phyloP scores from a whole-genome alignment of 2,113 vertebrate genomes.

The Etia nguti region DNA sequence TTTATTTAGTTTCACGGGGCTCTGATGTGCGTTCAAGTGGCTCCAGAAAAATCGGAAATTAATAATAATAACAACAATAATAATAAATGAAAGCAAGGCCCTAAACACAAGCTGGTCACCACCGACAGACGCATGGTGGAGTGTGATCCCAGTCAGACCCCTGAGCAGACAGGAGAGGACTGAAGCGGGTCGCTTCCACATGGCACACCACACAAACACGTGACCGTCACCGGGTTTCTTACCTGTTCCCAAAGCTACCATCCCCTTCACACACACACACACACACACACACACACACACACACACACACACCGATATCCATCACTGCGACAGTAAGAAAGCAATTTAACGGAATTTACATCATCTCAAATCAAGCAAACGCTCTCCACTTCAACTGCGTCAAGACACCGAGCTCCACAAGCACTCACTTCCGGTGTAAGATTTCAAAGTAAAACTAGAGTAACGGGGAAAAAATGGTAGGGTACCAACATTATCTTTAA shows the following conservation, averaged over 20 bases:
- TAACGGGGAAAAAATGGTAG: neutral
- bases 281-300: neutral
- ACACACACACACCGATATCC: neutral
- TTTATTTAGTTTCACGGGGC: neutral
- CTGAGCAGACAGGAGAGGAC: neutral
- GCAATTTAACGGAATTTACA: neutral
- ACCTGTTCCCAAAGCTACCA: too few species aligned
- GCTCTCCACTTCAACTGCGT: neutral
- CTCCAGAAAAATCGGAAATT: neutral
- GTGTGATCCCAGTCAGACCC: neutral
- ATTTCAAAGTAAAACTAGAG: conserved; percentile 8
- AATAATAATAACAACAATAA: neutral
- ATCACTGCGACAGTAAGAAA: neutral
- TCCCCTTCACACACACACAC: neutral
- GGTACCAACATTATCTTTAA: neutral
- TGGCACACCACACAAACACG: neutral
- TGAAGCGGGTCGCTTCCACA: neutral
- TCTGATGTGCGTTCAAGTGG: neutral
- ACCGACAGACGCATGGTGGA: neutral
- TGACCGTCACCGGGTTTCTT: neutral
- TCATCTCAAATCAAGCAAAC: neutral
- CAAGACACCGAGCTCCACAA: neutral
- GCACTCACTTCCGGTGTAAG: neutral
- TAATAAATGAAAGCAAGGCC: neutral
- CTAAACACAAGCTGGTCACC: neutral